Evolutionary conservation across 1,140 invertebrate species (phyloP), one percentile per base, ranked within the genome.

Genomic region (Drosophila yakuba): DNA sequence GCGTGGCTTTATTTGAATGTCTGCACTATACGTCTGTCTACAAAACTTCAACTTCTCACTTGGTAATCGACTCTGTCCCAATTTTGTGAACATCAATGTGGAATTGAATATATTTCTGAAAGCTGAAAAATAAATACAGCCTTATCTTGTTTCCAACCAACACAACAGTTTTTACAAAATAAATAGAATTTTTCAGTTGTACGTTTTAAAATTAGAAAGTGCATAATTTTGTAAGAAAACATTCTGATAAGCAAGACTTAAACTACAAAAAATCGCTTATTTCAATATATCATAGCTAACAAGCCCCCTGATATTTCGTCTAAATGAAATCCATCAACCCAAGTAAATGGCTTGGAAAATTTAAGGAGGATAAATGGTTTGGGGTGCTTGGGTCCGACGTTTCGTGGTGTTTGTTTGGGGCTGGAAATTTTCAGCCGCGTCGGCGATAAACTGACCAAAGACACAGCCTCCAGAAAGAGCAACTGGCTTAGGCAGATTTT

Each of bases 401-500:
- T 23, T 15, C 25, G 15, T 23, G 28, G 12, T 67, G 38, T 64
- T 68, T 68, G 38, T 62, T 68, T 64, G 64, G 64, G 64, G 15
- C 51, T 41, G 43, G 28, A 12, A 69, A 48, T 71, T 57, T 71
- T 56, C 51, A 35, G 64, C 67, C 63, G 39, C 67, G 67, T 71
- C 41, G 52, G 20, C 67, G 17, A 48, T 58, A 69, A 69, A 69
- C 43, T 68, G 38, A 17, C 66, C 62, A 68, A 69, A 69, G 48
- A 55, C 63, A 47, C 20, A 23, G 61, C 2, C 23, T 2, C 36
- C 10, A 4, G 12, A 15, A 47, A 12, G 14, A 47, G 48, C 38
- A 43, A 68, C 23, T 68, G 64, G 64, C 51, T 69, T 71, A 50
- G 67, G 28, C 51, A 69, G 51, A 71, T 71, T 71, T 71, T 71